Percentiles rank a stretch among this genome's conserved stretches.
Evolutionary conservation across 2,888 invertebrate genomes (phyloP).

Genomic region (Noctua fimbriata): DNA sequence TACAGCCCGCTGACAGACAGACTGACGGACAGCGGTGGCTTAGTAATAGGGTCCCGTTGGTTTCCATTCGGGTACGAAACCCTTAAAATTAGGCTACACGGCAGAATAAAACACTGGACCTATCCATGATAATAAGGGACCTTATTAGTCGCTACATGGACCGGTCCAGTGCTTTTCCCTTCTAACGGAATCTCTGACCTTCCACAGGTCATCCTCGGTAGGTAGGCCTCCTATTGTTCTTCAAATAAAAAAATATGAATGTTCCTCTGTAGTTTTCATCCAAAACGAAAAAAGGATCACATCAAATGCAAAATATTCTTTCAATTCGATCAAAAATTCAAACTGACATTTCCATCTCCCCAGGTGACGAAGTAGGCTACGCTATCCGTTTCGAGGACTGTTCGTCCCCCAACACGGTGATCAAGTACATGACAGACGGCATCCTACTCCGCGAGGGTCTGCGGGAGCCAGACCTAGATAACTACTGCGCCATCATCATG

Average conservation of each 20-base stretch:
- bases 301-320: neutral
- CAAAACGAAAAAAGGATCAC: neutral
- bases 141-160: no score
- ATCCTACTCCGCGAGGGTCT: conserved; percentile 98
- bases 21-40: no score
- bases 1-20: no score
- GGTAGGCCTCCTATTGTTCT: no score
- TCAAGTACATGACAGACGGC: conserved; percentile 99
- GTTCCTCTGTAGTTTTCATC: neutral
- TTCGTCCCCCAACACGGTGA: conserved; percentile 97
- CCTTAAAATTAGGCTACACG: no score
- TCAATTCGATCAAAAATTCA: neutral
- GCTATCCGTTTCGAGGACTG: conserved; percentile 99
- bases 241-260: neutral
- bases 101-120: no score
- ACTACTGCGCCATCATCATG: conserved; percentile 99
- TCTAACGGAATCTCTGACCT: no score
- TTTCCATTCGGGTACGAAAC: no score
- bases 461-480: conserved; percentile 98
- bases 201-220: no score
- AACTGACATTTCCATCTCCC: neutral
- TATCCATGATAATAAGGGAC: no score
- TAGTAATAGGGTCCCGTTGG: no score
- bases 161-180: no score
- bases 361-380: conserved; percentile 98